Base-by-base conservation (phyloP, 2,888 invertebrate species). In the Leptothorax acervorum region DNA sequence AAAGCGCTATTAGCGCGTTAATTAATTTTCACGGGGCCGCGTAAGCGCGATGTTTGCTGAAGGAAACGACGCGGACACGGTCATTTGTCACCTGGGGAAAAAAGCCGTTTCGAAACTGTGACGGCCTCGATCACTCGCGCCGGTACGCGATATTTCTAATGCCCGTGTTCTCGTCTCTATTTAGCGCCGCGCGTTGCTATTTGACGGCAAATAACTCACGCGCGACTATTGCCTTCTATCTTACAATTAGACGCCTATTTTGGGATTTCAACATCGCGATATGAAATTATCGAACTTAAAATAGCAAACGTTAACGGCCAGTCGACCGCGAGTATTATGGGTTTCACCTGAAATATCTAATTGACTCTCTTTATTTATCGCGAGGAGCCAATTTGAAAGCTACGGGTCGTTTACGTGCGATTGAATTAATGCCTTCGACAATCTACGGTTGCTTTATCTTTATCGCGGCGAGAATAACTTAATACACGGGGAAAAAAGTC, bases 11-110 rank as follows among this genome's bases (percentile, higher is more conserved):
- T 57, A 55, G 53, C 15, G 23, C n/a, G 55, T 57, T 70, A 70
- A 78, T 78, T 78, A 68, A 78, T 70, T 66, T 78, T 31, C 53
- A 78, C 28, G 55, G n/a, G n/a, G 31, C 42, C 42, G 42, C 31
- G 42, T 57, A 68, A 78, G 15, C 42, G 68, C 28, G 31, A 23
- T 70, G 68, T 68, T 70, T 70, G 42, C 31, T 55, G 28, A 60
- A 18, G 42, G 42, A 78, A 45, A 68, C 53, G 9, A 78, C 68
- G 31, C 45, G 18, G 78, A 78, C 70, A 70, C 70, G 78, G 78
- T 78, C 78, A 45, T 78, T 78, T 68, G 78, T 78, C 78, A 78
- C 55, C 55, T 42, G 51, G 39, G 39, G 23, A 8, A 35, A 35
- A 70, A 45, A 15, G n/a, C 31, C 6, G n/a, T 78, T 68, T 68